Base-by-base conservation (phyloP, 2,888 invertebrate species). In the Cryptophagus acutangulus region DNA sequence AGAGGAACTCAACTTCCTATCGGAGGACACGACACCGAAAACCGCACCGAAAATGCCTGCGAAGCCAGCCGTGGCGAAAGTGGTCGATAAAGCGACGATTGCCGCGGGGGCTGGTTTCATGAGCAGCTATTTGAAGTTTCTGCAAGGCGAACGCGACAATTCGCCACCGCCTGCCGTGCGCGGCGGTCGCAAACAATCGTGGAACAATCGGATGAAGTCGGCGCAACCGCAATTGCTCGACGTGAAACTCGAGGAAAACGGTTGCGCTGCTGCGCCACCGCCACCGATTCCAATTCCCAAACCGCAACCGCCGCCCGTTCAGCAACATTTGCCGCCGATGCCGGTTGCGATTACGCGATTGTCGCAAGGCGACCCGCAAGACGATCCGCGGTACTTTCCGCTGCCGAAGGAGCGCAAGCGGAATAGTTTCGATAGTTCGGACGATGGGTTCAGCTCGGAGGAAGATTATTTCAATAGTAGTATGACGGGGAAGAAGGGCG, bases 41-140 rank as follows among this genome's bases (percentile, higher is more conserved):
- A 38, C 39, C 15, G 48, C 50, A 37, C 43, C 48, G 15, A 17
- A 31, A 3, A 45, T 46, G 14, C 30, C 74, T 70, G 71, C 74
- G 69, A 67, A 71, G 66, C 65, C 73, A 67, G 69, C 71, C 68
- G 65, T 70, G 67, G 62, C 74, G 68, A 71, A 73, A 61, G 67
- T 69, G 49, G 74, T 75, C 58, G 80, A 78, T 60, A 81, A 79
- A 63, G 71, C 75, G 48, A 73, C 73, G 55, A 75, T 76, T 57
- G n/a, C n/a, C n/a, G n/a, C n/a, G n/a, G 80, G 81, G 56, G 77
- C 83, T 36, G 86, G 87, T 48, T 89, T 89, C 69, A 87, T 88
- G 87, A 86, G 84, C 64, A 88, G 88, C 70, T 89, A 87, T 70
- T 74, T 88, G 53, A 88, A 87, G 70, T 89, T 89, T 69, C 71